Conservation (phyloP, 2,888 invertebrate genomes). For the Strigamia crassipes region DNA sequence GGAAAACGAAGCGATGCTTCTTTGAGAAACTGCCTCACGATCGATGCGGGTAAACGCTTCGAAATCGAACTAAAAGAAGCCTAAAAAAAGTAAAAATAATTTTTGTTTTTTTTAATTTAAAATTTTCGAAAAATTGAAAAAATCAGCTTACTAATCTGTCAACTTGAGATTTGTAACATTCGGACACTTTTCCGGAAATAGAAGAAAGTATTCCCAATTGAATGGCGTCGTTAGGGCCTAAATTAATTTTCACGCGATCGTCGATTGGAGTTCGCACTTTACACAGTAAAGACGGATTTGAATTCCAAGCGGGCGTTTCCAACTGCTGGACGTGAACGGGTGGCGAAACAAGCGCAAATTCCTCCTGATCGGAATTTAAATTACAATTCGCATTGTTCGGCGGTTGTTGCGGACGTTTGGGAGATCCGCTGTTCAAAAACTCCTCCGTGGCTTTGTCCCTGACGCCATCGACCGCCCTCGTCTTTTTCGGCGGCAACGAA, state of each 20-base stretch:
- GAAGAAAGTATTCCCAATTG: constrained; percentile 25
- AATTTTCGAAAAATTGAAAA: no score
- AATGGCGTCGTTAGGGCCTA: background rate
- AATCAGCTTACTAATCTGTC: constrained; percentile 19
- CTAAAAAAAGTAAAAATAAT: background rate
- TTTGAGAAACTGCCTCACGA: constrained; percentile 1
- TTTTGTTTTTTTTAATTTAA: no score
- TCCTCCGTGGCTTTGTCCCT: constrained; percentile 50
- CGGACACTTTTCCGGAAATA: constrained; percentile 34
- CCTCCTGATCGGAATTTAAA: background rate
- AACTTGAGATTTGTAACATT: constrained; percentile 42
- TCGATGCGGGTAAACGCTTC: constrained; percentile 14
- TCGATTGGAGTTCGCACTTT: background rate
- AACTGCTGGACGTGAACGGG: constrained; percentile 48
- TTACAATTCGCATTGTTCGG: background rate
- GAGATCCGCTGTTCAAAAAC: constrained; percentile 49
- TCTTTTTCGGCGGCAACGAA: background rate
- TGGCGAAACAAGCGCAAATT: constrained; percentile 43
- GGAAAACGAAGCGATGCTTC: constrained; percentile 6
- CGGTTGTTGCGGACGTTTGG: constrained; percentile 46
- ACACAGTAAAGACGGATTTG: background rate
- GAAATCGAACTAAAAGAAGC: background rate
- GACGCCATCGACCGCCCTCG: background rate
- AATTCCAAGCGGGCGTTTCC: background rate
- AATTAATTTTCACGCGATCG: background rate